Base-by-base conservation (phyloP, 2,113 vertebrate genomes). In the Thamnaconus septentrionalis region DNA sequence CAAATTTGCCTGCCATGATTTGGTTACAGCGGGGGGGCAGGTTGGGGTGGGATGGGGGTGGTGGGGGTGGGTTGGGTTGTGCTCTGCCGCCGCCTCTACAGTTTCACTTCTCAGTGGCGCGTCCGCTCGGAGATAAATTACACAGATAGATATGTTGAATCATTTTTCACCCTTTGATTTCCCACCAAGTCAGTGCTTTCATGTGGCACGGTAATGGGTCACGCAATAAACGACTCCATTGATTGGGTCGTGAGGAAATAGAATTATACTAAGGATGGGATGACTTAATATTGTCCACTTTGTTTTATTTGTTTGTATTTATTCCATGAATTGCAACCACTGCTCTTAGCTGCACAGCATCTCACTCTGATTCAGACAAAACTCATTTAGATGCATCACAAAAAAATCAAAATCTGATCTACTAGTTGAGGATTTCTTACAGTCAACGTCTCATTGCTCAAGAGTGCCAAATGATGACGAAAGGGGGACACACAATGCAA, bases 1-100 rank as follows among this genome's bases (percentile, higher is more conserved):
- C 76, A 77, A 48, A 81, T 79, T 84, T 69, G 46, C 68, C 64
- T 76, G 64, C 57, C 58, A 68, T 75, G 52, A 81, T 85, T 78
- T 82, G 84, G 79, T 66, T 61, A 71, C 41, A 61, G 59, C 54
- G 47, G 51, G 39, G 18, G 18, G 18, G 18, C 18, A 2, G 18
- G 18, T 31, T 31, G 18, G 18, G 18, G 18, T 31, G 18, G 18
- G 18, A 1, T 31, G 18, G 18, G 18, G 18, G 18, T n/a, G n/a
- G 18, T 1, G 18, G 18, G 18, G 18, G 18, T 31, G 18, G 18
- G 18, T 31, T 31, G 18, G 18, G 18, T 31, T n/a, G n/a, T 41
- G 60, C 50, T 73, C 50, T 59, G 58, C 59, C 44, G 4, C 43
- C 43, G 42, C 56, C 61, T 66, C 60, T 73, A 51, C 41, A 40